Percentiles rank a stretch among this genome's conserved stretches.
These are phyloP conservation scores for Chiloscyllium plagiosum DNA, from an alignment of 2,113 vertebrate species.

Conservation along the genomic window DNA sequence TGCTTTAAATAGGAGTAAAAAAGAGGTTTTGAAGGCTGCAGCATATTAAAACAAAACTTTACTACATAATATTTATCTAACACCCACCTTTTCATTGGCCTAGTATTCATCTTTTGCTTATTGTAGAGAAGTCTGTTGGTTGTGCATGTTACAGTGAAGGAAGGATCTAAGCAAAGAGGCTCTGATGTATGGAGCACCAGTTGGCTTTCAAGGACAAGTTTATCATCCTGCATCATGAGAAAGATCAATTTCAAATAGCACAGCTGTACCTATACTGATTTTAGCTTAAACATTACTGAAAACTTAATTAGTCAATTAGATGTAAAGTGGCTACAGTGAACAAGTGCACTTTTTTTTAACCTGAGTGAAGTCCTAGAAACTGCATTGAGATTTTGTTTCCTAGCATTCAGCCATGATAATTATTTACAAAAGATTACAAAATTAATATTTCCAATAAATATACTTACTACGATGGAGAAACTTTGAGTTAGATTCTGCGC, in stretches of 20 bases:
- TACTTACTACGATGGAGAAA: not conserved
- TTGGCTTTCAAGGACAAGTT: conserved; percentile 91
- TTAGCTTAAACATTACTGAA: not conserved
- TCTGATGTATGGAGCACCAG: conserved; percentile 92
- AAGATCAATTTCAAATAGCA: not conserved
- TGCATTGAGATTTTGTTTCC: not conserved
- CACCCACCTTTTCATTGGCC: conserved; percentile 82
- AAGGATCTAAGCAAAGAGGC: conserved; percentile 95
- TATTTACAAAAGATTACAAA: not conserved
- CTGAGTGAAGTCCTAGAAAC: not conserved
- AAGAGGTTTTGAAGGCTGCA: not conserved
- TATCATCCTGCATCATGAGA: conserved; percentile 73
- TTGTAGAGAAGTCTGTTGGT: conserved; percentile 92
- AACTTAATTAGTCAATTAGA: not conserved
- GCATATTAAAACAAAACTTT: not conserved
- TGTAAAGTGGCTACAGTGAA: not conserved
- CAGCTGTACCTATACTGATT: not conserved
- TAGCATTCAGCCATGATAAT: not conserved
- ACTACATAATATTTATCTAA: not conserved
- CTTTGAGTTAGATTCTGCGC: not conserved
- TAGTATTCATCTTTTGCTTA: conserved; percentile 96
- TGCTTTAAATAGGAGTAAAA: not conserved
- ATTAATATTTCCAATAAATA: not conserved
- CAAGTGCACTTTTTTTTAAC: not conserved
- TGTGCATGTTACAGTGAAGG: conserved; percentile 88